Base-by-base conservation (phyloP, 2,113 vertebrate species). In the Bagarius yarrelli region DNA sequence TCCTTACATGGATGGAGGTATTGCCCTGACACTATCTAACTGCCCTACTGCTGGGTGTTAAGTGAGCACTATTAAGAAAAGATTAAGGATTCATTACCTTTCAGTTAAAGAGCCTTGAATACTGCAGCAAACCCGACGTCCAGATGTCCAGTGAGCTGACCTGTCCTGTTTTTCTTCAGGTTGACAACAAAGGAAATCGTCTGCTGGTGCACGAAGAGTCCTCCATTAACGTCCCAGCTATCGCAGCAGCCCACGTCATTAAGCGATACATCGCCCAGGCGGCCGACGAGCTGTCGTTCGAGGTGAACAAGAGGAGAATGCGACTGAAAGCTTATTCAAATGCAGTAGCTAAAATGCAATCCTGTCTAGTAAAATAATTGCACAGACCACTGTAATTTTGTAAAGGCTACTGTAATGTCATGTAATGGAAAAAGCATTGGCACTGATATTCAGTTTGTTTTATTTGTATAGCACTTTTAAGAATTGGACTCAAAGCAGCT, bases 1-100 rank as follows among this genome's bases (percentile, higher is more conserved):
- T 96, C 44, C 96, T 99, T 88, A 99, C 98, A 0, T 99, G 97
- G 98, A 99, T 99, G 98, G 98, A 99, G 97, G 98, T 99, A 82
- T 75, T 44, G 59, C 25, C 15, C 56, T 67, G 47, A 36, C 47
- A 61, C 52, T 77, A 32, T 83, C 27, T 74, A 64, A 15, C 19
- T 82, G n/a, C 40, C 56, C 72, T 61, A 8, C 34, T 27, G 36
- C 50, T 14, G 53, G 6, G 13, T 81, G 73, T 60, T 80, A 52
- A 73, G 30, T 30, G 44, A 30, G 19, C 53, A 23, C 30, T 44
- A 32, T 67, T 34, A 23, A 40, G 60, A 8, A 60, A 56, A 66
- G n/a, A 32, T 75, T 71, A 30, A 71, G 50, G 27, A 76, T 67
- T 32, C 21, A 81, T 81, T 66, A 75, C 23, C 60, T 75, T 79